Evolutionary conservation across 1,140 invertebrate species (phyloP), one percentile per base, ranked within the genome.

Genomic region (Microvelia longipes): DNA sequence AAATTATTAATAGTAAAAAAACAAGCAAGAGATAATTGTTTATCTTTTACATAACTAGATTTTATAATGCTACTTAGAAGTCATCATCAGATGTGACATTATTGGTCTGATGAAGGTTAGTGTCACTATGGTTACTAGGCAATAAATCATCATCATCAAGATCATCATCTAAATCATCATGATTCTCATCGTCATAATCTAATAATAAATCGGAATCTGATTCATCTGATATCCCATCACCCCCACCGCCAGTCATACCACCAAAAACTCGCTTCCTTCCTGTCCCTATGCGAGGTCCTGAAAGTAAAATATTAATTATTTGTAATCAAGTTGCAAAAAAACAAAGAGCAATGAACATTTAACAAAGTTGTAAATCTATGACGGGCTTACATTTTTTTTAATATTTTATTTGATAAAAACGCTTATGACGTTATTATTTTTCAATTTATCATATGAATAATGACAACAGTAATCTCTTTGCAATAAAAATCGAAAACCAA

Each of bases 191-290:
- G 60, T 71, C 72, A 62, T 69, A 70, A 60, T 73, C 72, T 13
- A 73, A 15, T 11, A 73, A 50, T 19, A 73, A 35, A 25, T 71
- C 71, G 15, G 72, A 73, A 28, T 73, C 72, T n/a, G 72, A 73
- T 35, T 73, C 70, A n/a, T 69, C 35, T 29, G 70, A 71, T 15
- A 50, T 50, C 27, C 24, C 63, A 14, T 71, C 72, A 19, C 71
- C 72, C 28, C 69, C 71, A 1, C 26, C 70, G 5, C 65, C 68
- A 26, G 29, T 71, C 72, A 73, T 73, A 5, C 68, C 69, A 29
- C 72, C 72, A 64, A 68, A 71, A 14, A 73, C 70, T 26, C 70
- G 60, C 25, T 68, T 62, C 11, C 72, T 27, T 28, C 70, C 72
- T 25, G 69, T 72, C 11, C 64, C 61, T 14, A 72, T 24, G 28